Evolutionary conservation across 2,797 vertebrate species (phyloP).

Genomic region (Merluccius polli): DNA sequence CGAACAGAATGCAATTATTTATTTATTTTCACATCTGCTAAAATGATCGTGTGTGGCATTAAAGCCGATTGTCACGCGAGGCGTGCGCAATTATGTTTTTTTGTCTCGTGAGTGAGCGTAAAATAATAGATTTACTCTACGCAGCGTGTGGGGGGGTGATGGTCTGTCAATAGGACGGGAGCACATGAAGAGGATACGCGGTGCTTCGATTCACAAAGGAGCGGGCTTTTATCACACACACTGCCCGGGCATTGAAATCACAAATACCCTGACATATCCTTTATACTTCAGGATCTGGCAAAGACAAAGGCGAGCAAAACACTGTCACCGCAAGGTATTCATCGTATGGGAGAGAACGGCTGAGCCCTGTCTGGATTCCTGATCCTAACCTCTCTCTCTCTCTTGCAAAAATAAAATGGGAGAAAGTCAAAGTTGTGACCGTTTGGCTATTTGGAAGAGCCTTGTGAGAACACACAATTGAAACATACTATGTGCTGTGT

Average conservation of each 20-base stretch:
- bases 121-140: slow-evolving; percentile 55
- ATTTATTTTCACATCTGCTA: slow-evolving; percentile 4
- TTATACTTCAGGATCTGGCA: slow-evolving; percentile 53
- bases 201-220: slow-evolving; percentile 59
- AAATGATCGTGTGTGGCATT: slow-evolving; percentile 53
- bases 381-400: not conserved
- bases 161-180: slow-evolving; percentile 54
- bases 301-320: slow-evolving; percentile 52
- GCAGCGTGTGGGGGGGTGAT: slow-evolving; percentile 43
- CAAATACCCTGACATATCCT: slow-evolving; percentile 54
- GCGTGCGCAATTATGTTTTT: slow-evolving; percentile 55
- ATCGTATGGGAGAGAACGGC: slow-evolving; percentile 32
- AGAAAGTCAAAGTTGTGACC: too few relatives aligned
- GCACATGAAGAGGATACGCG: slow-evolving; percentile 52
- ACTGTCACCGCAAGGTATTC: slow-evolving; percentile 51
- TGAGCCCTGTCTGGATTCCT: not conserved
- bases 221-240: slow-evolving; percentile 49
- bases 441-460: too few relatives aligned
- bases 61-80: slow-evolving; percentile 37
- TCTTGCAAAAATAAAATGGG: too few relatives aligned
- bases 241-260: slow-evolving; percentile 46
- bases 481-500: too few relatives aligned
- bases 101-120: slow-evolving; percentile 52
- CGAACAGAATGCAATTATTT: slow-evolving; percentile 6
- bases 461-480: too few relatives aligned